These are phyloP conservation scores for Silurus asotus DNA, from an alignment of 2,113 vertebrate species.

Conservation along the genomic window DNA sequence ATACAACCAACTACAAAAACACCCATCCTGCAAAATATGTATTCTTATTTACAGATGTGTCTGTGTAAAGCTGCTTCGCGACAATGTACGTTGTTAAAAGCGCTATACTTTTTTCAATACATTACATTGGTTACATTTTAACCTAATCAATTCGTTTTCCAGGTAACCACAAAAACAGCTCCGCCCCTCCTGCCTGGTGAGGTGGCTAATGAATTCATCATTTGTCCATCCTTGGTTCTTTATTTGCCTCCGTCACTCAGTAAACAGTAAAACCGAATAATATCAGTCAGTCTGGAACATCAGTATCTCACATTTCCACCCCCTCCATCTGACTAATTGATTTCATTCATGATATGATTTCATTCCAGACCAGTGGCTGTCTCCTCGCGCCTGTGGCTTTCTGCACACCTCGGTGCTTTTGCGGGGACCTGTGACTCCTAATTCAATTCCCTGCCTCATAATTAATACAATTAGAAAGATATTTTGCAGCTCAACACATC, in stretches of 20 bases:
- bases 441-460: slow-evolving; percentile 59
- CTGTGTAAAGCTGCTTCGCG: no score
- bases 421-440: slow-evolving; percentile 36
- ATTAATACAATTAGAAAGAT: slow-evolving; percentile 61
- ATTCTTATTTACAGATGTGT: no score
- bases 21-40: not conserved
- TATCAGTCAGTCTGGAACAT: not conserved
- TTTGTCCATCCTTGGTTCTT: not conserved
- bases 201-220: not conserved
- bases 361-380: slow-evolving; percentile 48
- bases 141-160: not conserved
- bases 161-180: not conserved
- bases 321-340: slow-evolving; percentile 55
- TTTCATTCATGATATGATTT: slow-evolving; percentile 43
- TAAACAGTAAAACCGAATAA: not conserved
- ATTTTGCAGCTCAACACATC: slow-evolving; percentile 51
- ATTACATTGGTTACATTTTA: not conserved
- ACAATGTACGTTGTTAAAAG: no score
- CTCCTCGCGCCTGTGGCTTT: not conserved
- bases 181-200: not conserved
- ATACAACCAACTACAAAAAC: not conserved
- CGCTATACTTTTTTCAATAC: not conserved
- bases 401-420: slow-evolving; percentile 24
- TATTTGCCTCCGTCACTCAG: slow-evolving; percentile 23
- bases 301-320: slow-evolving; percentile 52